Evolutionary conservation across 2,888 invertebrate species (phyloP).

Genomic region (Dysmachus trigonus): DNA sequence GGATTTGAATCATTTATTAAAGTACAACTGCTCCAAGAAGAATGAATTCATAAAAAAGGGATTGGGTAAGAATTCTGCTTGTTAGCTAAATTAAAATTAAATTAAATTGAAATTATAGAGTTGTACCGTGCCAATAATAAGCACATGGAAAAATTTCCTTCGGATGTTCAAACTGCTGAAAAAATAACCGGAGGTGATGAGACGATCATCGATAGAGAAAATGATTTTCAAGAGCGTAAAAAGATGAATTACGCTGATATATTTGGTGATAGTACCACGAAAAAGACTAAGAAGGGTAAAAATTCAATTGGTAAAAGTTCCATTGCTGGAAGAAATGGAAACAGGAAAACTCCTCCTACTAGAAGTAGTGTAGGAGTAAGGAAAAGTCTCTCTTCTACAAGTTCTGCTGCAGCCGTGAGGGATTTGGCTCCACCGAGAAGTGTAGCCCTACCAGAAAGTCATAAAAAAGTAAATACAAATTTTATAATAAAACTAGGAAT

Average conservation of each 20-base stretch:
- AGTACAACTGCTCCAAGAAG: constrained; percentile 81
- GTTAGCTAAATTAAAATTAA: constrained; percentile 50
- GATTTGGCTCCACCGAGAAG: neutral
- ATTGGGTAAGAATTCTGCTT: constrained; percentile 70
- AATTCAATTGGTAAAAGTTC: constrained; percentile 48
- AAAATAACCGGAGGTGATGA: constrained; percentile 75
- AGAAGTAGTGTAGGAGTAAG: neutral
- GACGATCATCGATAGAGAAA: constrained; percentile 72
- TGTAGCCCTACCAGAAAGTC: neutral
- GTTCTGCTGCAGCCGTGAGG: neutral
- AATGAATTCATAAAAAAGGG: constrained; percentile 84
- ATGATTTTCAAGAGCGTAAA: constrained; percentile 66
- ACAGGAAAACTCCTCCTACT: neutral
- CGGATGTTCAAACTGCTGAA: constrained; percentile 80
- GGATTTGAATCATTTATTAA: constrained; percentile 75
- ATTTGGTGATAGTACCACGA: constrained; percentile 62
- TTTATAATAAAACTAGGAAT: no score
- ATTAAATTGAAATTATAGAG: constrained; percentile 64
- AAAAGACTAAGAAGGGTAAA: constrained; percentile 45
- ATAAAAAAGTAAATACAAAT: neutral
- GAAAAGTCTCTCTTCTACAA: neutral
- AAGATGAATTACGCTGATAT: constrained; percentile 63
- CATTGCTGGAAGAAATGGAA: neutral
- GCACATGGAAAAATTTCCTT: constrained; percentile 82
- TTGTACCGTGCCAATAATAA: constrained; percentile 71